Base-by-base conservation (phyloP, 2,888 invertebrate genomes). In the Bombylius discolor region DNA sequence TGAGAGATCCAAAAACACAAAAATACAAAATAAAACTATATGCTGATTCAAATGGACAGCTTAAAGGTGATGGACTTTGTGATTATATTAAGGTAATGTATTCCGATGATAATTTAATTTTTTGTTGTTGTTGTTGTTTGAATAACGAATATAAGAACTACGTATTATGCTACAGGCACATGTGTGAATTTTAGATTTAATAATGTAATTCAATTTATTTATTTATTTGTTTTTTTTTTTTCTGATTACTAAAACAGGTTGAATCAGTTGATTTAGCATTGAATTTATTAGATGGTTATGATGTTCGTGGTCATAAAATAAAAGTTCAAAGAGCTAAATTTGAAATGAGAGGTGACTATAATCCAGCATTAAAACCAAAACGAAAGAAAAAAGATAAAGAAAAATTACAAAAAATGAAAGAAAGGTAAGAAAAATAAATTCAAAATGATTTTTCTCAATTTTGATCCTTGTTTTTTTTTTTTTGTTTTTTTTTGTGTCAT, bases 1-100 rank as follows among this genome's bases (percentile, higher is more conserved):
- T 93, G 80, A 81, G 89, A 64, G 96, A 98, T 71, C 80, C 84
- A 0, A 78, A 81, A 49, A 84, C 82, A 12, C 85, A 84, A 63
- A 85, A 85, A 68, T 86, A 87, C 72, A 97, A 94, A 75, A 76
- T 96, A 3, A 98, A 98, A 77, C 74, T 99, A 44, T 99, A 99
- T 72, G 81, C 80, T 63, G 92, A 94, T 67, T 75, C 81, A 45
- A 81, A 84, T 65, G 83, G 87, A 0, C 83, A 91, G 61, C 78
- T 89, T 42, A 99, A 99, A 77, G 99, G 99, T 11, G 98, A 99
- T 77, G 99, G 90, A 12, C 77, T 93, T 49, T 98, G 98, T 72
- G 92, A 94, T 62, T 98, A 95, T 68, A 92, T 98, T 53, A 94
- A 90, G 81, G 88, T 91, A 42, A 23, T 23, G 23, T 23, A 2